Evolutionary conservation across 1,140 invertebrate species (phyloP).

Genomic region (Pissodes strobi): DNA sequence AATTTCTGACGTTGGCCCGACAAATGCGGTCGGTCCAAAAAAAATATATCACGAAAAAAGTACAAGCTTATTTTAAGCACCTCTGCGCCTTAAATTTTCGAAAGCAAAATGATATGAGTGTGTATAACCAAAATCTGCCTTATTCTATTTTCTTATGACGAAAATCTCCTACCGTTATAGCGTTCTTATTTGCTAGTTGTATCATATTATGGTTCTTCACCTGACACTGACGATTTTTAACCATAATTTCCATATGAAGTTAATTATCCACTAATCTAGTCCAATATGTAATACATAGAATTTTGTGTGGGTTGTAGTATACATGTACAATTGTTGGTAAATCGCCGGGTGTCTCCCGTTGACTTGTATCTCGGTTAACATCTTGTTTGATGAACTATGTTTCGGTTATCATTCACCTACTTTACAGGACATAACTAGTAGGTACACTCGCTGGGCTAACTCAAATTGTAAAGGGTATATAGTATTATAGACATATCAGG

Average conservation of each 20-base stretch:
- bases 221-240: slow-evolving; percentile 56
- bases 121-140: slow-evolving; percentile 71
- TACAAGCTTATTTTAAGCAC: slow-evolving; percentile 75
- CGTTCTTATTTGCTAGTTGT: slow-evolving; percentile 56
- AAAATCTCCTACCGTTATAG: slow-evolving; percentile 58
- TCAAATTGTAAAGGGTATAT: slow-evolving; percentile 9
- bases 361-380: slow-evolving; percentile 41
- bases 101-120: slow-evolving; percentile 60
- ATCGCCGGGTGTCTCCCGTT: slow-evolving; percentile 54
- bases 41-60: slow-evolving; percentile 66
- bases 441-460: slow-evolving; percentile 35
- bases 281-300: slow-evolving; percentile 59
- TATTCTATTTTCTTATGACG: slow-evolving; percentile 68
- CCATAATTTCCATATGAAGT: slow-evolving; percentile 49
- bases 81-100: slow-evolving; percentile 70
- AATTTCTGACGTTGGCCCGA: slow-evolving; percentile 12
- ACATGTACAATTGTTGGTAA: slow-evolving; percentile 60
- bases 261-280: slow-evolving; percentile 58
- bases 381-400: slow-evolving; percentile 46
- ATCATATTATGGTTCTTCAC: slow-evolving; percentile 54
- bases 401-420: slow-evolving; percentile 48
- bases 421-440: slow-evolving; percentile 44
- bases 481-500: no score
- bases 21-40: slow-evolving; percentile 37
- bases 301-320: slow-evolving; percentile 61